Conservation (phyloP, 2,888 invertebrate species). For the Perizoma flavofasciatum region DNA sequence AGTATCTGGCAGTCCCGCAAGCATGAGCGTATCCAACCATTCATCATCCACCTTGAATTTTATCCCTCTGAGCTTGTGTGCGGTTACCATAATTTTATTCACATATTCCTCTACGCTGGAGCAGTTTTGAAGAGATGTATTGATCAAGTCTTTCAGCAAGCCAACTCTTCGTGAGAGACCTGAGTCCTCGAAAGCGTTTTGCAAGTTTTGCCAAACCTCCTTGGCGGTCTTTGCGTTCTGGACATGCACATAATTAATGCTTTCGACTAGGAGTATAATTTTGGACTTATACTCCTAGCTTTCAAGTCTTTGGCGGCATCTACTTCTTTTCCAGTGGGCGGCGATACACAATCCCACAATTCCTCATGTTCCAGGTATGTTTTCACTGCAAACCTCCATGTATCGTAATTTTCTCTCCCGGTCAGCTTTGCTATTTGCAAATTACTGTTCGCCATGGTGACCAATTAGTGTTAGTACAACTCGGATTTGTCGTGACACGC, state of each 20-base stretch:
- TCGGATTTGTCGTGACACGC: too few relatives aligned
- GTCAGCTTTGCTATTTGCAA: slow-evolving; percentile 2
- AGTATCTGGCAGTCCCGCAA: slow-evolving; percentile 28
- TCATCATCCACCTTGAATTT: slow-evolving; percentile 31
- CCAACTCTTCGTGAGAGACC: slow-evolving; percentile 28
- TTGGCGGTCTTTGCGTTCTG: slow-evolving; percentile 1
- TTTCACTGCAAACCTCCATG: slow-evolving; percentile 23
- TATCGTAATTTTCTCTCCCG: slow-evolving; percentile 20
- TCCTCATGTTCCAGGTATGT: slow-evolving; percentile 24
- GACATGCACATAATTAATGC: slow-evolving; percentile 12
- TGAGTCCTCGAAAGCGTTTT: slow-evolving; percentile 20
- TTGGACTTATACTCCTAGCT: slow-evolving; percentile 2
- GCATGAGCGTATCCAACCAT: slow-evolving; percentile 33
- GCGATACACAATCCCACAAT: slow-evolving; percentile 7
- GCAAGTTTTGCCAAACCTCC: slow-evolving; percentile 11
- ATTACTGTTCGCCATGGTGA: background rate
- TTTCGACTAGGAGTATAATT: slow-evolving; percentile 3
- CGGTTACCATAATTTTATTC: slow-evolving; percentile 27
- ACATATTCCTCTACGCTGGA: slow-evolving; percentile 28
- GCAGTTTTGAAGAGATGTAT: slow-evolving; percentile 8
- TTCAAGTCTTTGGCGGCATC: slow-evolving; percentile 1
- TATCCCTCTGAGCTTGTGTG: slow-evolving; percentile 29
- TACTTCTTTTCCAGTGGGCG: background rate
- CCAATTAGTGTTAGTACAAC: too few relatives aligned
- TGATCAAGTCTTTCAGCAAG: slow-evolving; percentile 26